Conservation (phyloP, 2,797 vertebrate genomes). For the Sebastes hubbsi region DNA sequence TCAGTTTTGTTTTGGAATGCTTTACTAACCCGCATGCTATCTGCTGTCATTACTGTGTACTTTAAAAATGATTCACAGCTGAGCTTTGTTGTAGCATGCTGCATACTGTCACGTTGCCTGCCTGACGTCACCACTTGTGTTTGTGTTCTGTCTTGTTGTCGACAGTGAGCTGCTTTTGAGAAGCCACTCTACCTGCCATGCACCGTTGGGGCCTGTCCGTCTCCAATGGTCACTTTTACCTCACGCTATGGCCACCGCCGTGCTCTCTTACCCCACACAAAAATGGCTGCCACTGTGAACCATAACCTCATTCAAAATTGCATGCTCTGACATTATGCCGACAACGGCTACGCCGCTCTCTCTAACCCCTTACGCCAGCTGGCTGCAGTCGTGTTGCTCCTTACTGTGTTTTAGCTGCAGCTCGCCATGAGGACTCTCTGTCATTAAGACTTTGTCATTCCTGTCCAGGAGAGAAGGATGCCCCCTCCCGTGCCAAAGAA, state of each 20-base stretch:
- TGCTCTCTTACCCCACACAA: slow-evolving; percentile 65
- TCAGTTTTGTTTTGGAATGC: slow-evolving; percentile 48
- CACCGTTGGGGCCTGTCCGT: slow-evolving; percentile 71
- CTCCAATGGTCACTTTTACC: slow-evolving; percentile 70
- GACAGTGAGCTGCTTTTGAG: slow-evolving; percentile 83
- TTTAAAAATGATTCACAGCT: slow-evolving; percentile 19
- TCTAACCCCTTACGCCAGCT: slow-evolving; percentile 50
- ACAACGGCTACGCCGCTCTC: slow-evolving; percentile 31
- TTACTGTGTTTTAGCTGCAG: slow-evolving; percentile 55
- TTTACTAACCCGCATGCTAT: slow-evolving; percentile 63
- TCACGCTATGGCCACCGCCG: slow-evolving; percentile 64
- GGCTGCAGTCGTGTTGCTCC: slow-evolving; percentile 42
- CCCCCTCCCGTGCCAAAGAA: slow-evolving; percentile 99
- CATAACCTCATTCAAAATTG: slow-evolving; percentile 65
- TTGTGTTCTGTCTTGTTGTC: slow-evolving; percentile 75
- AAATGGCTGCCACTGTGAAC: slow-evolving; percentile 66
- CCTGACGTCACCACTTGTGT: slow-evolving; percentile 66
- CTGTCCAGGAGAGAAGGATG: slow-evolving; percentile 97
- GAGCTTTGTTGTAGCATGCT: slow-evolving; percentile 54
- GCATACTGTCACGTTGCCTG: slow-evolving; percentile 60
- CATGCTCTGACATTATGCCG: slow-evolving; percentile 62
- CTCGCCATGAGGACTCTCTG: slow-evolving; percentile 36
- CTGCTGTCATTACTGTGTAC: slow-evolving; percentile 23
- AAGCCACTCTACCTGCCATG: slow-evolving; percentile 75
- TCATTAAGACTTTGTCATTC: slow-evolving; percentile 79